Evolutionary conservation across 1,140 invertebrate genomes (phyloP), one percentile per base, ranked within the genome.

Genomic region (Caenorhabditis latens): DNA sequence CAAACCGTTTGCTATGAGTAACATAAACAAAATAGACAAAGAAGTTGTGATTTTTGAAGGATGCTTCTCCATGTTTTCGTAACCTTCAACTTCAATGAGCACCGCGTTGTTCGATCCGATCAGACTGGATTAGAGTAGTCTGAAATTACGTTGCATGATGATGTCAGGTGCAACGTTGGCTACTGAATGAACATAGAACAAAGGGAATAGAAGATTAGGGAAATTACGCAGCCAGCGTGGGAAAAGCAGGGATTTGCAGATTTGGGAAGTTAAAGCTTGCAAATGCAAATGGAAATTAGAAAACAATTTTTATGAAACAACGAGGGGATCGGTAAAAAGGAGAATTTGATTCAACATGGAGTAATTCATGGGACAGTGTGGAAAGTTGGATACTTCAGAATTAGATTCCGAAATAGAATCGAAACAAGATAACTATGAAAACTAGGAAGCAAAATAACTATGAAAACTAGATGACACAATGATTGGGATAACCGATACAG

Each of bases 71-170:
- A 14, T 13, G 13, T n/a, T 43, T 79, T 43, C 14, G 43, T 53
- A 21, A 50, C 46, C 71, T 79, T 32, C 4, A 50, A 24, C 21
- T 46, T 4, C 7, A 46, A 8, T n/a, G n/a, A 79, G 8, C 46
- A 50, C 71, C n/a, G 24, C 21, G 71, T 79, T 40, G 46, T 43
- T 19, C 24, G 11, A 8, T 13, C 8, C 46, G 65, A 71, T 50
- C 71, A 79, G 71, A 46, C 71, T 13, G 71, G 40, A 50, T 79
- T 53, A 79, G 40, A n/a, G 11, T 5, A 43, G 57, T 61, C 57
- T 61, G 57, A 24, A 71, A 43, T 19, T 46, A 71, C 65, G 42
- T 71, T 71, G 61, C 57, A 6, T 43, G 11, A 46, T 71, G 65
- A 71, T 71, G 65, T 71, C 65, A 71, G 65, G 21, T 32, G 4